Percentiles rank a stretch among this genome's conserved stretches.
Evolutionary conservation across 2,797 vertebrate species (phyloP).

Genomic region (Parauchenoglanis punctatus): DNA sequence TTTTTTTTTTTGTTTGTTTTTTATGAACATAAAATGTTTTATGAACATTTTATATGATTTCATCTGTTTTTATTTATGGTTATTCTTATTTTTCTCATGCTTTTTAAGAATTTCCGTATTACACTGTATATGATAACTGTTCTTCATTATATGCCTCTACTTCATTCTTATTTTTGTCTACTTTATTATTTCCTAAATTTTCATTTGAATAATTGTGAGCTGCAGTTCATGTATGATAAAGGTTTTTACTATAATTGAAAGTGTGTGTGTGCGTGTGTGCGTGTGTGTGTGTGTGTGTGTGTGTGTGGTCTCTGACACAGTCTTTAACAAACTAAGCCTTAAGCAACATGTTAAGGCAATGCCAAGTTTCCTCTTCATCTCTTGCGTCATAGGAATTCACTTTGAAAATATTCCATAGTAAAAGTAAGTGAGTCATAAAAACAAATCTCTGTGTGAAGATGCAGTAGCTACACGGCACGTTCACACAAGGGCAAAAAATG

Average conservation of each 20-base stretch:
- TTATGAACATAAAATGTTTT: background rate
- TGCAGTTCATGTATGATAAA: background rate
- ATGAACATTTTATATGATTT: background rate
- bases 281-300: conserved; percentile 8
- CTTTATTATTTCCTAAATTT: background rate
- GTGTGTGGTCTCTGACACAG: background rate
- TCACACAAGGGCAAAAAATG: conserved; percentile 14
- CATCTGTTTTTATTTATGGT: background rate
- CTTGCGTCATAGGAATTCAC: conserved; percentile 2
- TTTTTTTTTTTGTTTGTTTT: background rate
- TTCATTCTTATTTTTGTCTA: background rate
- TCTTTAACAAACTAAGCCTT: background rate
- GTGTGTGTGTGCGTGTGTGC: background rate
- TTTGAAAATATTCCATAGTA: background rate
- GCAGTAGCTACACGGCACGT: background rate
- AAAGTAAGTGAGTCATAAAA: conserved; percentile 5
- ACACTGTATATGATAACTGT: background rate
- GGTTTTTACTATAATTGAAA: background rate
- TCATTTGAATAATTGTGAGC: background rate
- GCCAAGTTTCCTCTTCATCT: background rate
- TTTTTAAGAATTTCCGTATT: background rate
- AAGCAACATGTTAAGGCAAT: background rate
- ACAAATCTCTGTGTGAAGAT: conserved; percentile 6
- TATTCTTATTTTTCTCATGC: background rate
- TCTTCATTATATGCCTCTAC: background rate